Conservation (phyloP, 2,797 vertebrate genomes). For the Syncerus caffer region DNA sequence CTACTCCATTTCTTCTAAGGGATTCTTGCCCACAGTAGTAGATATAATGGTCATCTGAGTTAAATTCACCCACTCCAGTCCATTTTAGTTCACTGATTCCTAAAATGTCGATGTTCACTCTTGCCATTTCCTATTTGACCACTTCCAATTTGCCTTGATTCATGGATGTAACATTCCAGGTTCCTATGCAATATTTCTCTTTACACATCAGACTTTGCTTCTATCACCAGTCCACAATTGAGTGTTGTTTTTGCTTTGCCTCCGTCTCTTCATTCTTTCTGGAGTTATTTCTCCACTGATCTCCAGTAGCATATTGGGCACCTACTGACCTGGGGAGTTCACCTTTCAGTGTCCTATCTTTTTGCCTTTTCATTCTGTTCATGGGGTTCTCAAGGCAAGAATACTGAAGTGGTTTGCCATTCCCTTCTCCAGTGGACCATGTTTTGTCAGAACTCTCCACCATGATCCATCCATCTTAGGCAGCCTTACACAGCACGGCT, state of each 20-base stretch:
- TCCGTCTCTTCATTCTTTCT: neutral
- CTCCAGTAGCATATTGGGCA: neutral
- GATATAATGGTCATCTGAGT: neutral
- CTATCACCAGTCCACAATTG: neutral
- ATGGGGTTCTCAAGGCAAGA: neutral
- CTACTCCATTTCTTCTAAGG: neutral
- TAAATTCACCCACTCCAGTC: neutral
- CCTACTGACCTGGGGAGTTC: neutral
- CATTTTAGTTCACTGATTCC: neutral
- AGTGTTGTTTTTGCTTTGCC: neutral
- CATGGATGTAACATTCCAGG: neutral
- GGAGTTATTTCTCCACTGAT: neutral
- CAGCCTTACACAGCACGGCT: neutral
- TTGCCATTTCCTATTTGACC: neutral
- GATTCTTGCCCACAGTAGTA: neutral
- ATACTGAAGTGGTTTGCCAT: neutral
- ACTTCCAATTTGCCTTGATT: neutral
- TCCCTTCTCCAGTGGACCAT: neutral
- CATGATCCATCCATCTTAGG: neutral
- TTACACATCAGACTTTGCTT: neutral
- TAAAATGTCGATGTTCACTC: neutral
- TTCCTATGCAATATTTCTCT: neutral
- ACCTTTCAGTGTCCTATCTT: neutral
- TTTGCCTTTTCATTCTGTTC: neutral
- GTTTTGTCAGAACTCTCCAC: neutral